These are phyloP conservation scores for Cepphus grylle DNA, from an alignment of 2,113 vertebrate species.

Conservation along the genomic window DNA sequence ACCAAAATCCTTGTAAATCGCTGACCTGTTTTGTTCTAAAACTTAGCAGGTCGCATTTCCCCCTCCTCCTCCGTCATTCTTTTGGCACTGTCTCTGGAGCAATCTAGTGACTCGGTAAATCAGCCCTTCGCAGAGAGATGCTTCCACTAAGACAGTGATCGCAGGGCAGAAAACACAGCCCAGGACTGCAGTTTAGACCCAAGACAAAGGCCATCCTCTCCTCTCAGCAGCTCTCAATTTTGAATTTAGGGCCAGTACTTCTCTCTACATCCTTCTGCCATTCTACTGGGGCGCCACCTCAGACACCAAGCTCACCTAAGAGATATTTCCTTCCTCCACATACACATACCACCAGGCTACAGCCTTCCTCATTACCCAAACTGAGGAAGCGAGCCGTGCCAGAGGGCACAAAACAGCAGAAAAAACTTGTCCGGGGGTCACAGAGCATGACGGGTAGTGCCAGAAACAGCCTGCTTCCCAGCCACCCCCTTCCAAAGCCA, in stretches of 20 bases:
- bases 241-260: neutral
- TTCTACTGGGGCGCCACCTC: neutral
- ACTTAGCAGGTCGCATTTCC: neutral
- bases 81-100: neutral
- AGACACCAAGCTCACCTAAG: neutral
- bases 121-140: neutral
- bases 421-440: neutral
- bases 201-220: neutral
- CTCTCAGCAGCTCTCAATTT: neutral
- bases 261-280: neutral
- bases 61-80: neutral
- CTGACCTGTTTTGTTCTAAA: slow-evolving; percentile 40
- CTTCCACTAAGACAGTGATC: neutral
- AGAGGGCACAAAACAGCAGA: neutral
- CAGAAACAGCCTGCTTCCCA: neutral
- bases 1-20: slow-evolving; percentile 22
- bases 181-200: neutral
- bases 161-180: neutral
- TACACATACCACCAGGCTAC: neutral
- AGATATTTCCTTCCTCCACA: neutral
- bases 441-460: neutral
- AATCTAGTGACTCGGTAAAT: slow-evolving; percentile 8
- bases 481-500: neutral
- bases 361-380: neutral
- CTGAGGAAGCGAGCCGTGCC: neutral